Evolutionary conservation across 2,888 invertebrate species (phyloP).

Genomic region (Spialia ferax): DNA sequence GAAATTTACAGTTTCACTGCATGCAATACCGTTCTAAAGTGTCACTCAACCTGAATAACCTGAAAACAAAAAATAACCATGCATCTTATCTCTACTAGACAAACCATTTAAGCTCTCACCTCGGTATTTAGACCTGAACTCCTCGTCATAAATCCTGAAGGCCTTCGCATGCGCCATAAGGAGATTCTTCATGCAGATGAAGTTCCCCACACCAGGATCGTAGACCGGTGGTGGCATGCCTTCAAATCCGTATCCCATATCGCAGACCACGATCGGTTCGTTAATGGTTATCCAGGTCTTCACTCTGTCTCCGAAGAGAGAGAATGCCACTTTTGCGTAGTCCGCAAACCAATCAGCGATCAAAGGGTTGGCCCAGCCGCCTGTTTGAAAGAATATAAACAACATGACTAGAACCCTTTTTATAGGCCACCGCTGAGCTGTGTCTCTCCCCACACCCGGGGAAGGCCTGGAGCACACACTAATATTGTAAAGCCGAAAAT

Average conservation of each 20-base stretch:
- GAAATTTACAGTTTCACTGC: too few relatives aligned
- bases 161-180: conserved; percentile 89
- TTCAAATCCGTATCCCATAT: conserved; percentile 67
- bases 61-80: too few relatives aligned
- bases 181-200: conserved; percentile 87
- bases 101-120: conserved; percentile 62
- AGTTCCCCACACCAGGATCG: conserved; percentile 1
- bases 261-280: conserved; percentile 83
- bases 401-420: too few relatives aligned
- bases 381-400: conserved; percentile 52
- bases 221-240: conserved; percentile 60
- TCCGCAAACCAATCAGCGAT: conserved; percentile 86
- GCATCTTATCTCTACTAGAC: too few relatives aligned
- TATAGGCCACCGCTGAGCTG: too few relatives aligned
- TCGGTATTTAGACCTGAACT: conserved; percentile 77
- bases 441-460: too few relatives aligned
- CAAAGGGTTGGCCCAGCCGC: conserved; percentile 88
- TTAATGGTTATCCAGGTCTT: conserved; percentile 90
- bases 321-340: conserved; percentile 83
- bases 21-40: too few relatives aligned
- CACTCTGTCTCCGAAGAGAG: conserved; percentile 86
- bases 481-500: too few relatives aligned
- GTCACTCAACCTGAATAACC: too few relatives aligned
- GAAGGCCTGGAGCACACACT: too few relatives aligned
- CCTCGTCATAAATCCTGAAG: conserved; percentile 84